These are phyloP conservation scores for Chelon labrosus DNA, from an alignment of 2,797 vertebrate genomes.

Conservation along the genomic window DNA sequence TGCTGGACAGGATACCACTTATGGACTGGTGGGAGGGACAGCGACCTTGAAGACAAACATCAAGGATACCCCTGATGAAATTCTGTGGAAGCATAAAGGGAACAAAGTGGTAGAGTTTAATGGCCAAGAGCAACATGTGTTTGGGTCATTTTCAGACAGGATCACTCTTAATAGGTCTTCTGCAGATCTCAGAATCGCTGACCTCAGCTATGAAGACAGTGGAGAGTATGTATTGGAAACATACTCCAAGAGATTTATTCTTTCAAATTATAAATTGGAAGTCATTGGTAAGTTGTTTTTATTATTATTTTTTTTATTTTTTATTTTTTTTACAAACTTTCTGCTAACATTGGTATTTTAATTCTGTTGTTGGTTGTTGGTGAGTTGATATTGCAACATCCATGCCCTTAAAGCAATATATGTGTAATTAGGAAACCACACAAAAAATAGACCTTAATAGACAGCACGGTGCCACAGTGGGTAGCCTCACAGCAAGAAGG, in stretches of 20 bases:
- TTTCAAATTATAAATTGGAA: accelerated
- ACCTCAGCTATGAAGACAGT: constrained; percentile 55
- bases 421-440: not conserved
- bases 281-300: constrained; percentile 79
- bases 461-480: too few relatives aligned
- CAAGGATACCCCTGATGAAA: accelerated
- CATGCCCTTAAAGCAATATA: not conserved
- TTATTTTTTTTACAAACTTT: not conserved
- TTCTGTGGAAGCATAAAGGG: constrained; percentile 74
- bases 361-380: too few relatives aligned
- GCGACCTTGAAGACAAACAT: not conserved
- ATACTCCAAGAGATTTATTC: accelerated
- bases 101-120: constrained; percentile 67
- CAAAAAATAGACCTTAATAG: not conserved
- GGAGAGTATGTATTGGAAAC: constrained; percentile 65
- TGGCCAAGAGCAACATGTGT: accelerated
- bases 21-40: constrained; percentile 18
- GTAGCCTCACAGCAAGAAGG: too few relatives aligned
- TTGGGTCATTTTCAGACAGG: not conserved
- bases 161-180: constrained; percentile 29
- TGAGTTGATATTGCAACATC: not conserved
- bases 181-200: constrained; percentile 58
- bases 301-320: too few relatives aligned
- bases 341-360: too few relatives aligned
- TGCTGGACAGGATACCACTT: constrained; percentile 12